Conservation (phyloP, 37 sponge, comb jelly and placozoan species). For the Crambe crambe region DNA sequence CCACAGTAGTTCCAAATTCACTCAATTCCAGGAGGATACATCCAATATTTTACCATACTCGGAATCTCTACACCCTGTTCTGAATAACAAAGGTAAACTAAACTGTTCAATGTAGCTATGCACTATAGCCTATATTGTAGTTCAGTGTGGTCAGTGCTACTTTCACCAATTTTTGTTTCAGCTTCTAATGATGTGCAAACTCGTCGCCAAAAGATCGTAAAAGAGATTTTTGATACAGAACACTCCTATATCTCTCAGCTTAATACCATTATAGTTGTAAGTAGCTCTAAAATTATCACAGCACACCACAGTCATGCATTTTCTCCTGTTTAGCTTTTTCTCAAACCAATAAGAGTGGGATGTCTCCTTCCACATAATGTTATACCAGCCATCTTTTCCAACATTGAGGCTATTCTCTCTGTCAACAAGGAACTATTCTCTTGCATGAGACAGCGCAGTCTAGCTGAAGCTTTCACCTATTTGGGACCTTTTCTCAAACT, state of each 20-base stretch:
- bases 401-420: slow-evolving; percentile 73
- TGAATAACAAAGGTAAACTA: slow-evolving; percentile 17
- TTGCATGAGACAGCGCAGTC: slow-evolving; percentile 56
- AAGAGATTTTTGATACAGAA: slow-evolving; percentile 71
- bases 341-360: slow-evolving; percentile 69
- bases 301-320: too few relatives aligned
- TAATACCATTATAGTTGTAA: slow-evolving; percentile 56
- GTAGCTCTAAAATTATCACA: not conserved
- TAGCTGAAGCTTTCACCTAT: slow-evolving; percentile 71
- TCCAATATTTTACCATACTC: not conserved
- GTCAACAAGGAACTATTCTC: slow-evolving; percentile 71
- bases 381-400: slow-evolving; percentile 59
- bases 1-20: not conserved
- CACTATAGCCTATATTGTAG: not conserved
- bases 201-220: slow-evolving; percentile 67
- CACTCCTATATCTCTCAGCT: slow-evolving; percentile 71
- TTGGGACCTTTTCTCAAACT: slow-evolving; percentile 83
- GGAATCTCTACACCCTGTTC: slow-evolving; percentile 15
- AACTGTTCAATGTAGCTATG: not conserved
- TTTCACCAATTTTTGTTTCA: too few relatives aligned
- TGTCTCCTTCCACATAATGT: slow-evolving; percentile 51
- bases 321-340: slow-evolving; percentile 51
- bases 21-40: not conserved
- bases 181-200: not conserved
- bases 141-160: too few relatives aligned